phyloP scores from a whole-genome alignment of 2,797 vertebrate genomes.

The Leuciscus waleckii region DNA sequence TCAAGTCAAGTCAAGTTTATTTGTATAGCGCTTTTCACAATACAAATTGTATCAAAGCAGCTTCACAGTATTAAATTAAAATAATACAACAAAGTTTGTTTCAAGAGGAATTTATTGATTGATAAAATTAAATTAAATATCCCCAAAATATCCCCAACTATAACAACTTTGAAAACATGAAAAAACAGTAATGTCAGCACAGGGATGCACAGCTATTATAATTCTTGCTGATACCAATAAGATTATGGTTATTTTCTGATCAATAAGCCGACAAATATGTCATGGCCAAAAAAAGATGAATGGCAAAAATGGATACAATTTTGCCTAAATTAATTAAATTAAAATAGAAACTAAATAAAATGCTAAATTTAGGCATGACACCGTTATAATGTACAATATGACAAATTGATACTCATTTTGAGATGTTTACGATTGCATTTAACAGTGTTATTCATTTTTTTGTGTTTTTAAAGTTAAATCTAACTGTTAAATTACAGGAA shows the following conservation, averaged over 20 bases:
- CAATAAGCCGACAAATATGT: not conserved
- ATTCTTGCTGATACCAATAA: not conserved
- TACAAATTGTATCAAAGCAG: no score
- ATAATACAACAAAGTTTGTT: no score
- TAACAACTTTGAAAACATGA: not conserved
- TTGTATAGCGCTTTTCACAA: no score
- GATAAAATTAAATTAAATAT: no score
- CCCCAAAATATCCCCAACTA: no score
- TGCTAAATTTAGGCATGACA: not conserved
- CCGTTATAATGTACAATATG: not conserved
- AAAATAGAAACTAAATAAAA: not conserved
- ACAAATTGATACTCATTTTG: not conserved
- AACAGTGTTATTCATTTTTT: not conserved
- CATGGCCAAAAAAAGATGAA: not conserved
- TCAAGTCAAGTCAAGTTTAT: no score
- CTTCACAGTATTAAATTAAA: no score
- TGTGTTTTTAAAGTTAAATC: not conserved
- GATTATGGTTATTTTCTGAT: not conserved
- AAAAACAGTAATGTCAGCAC: not conserved
- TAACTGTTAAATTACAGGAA: not conserved
- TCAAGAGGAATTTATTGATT: no score
- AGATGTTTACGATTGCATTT: not conserved
- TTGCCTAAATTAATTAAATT: not conserved
- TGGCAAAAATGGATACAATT: not conserved
- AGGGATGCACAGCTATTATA: not conserved